Conservation (phyloP, 2,797 vertebrate species). For the Oryzias sinensis region DNA sequence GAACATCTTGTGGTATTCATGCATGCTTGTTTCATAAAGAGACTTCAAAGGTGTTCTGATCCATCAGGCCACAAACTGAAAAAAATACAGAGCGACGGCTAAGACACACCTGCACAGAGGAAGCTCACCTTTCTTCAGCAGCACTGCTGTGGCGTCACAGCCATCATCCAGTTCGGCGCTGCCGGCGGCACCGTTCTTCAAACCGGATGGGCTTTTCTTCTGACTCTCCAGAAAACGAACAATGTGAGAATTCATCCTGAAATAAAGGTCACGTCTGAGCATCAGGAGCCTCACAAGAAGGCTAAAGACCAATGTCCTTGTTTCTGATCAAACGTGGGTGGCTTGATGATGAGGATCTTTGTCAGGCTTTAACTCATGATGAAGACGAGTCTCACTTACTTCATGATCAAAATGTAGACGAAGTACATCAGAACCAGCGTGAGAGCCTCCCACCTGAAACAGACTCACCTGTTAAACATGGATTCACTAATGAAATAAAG, state of each 20-base stretch:
- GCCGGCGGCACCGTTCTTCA: constrained; percentile 87
- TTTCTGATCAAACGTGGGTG: constrained; percentile 46
- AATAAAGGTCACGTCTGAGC: no score
- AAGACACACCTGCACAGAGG: background rate
- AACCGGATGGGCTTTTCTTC: constrained; percentile 83
- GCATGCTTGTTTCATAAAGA: no score
- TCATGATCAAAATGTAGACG: constrained; percentile 94
- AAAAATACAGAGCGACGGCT: no score
- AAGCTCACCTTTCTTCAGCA: constrained; percentile 89
- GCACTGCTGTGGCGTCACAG: constrained; percentile 89
- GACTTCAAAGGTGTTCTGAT: background rate
- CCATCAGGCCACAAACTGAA: no score
- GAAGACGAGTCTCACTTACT: constrained; percentile 79
- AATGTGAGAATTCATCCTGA: no score
- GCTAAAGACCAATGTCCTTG: no score
- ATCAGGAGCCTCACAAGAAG: no score
- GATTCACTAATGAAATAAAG: background rate
- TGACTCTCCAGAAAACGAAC: constrained; percentile 36
- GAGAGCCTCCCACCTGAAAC: constrained; percentile 91
- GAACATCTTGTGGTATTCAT: no score
- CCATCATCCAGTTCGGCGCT: constrained; percentile 88
- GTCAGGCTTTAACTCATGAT: background rate
- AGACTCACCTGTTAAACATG: background rate
- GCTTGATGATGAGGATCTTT: no score
- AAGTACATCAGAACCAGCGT: constrained; percentile 88